A percentile compares a stretch with the other conserved stretches of the same genome.
Conservation (phyloP, 2,888 invertebrate species). For the Plagodis pulveraria region DNA sequence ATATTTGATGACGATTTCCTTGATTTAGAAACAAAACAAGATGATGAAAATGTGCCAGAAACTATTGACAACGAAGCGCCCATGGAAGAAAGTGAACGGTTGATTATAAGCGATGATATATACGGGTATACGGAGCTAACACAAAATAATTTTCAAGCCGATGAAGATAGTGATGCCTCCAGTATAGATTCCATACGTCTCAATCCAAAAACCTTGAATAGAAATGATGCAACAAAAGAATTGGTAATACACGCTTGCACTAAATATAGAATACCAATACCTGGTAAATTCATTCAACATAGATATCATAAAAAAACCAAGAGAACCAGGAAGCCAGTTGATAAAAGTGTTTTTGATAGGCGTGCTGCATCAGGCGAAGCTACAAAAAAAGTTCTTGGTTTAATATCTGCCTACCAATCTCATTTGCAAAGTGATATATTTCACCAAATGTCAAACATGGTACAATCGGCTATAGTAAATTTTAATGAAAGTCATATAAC, state of each 20-base stretch:
- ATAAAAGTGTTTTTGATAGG: too few relatives aligned
- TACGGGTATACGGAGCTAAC: not conserved
- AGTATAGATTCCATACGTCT: conserved; percentile 38
- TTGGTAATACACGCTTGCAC: conserved; percentile 60
- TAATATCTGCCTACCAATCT: conserved; percentile 10
- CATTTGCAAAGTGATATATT: conserved; percentile 14
- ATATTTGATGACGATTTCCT: conserved; percentile 69
- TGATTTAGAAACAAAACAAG: conserved; percentile 41
- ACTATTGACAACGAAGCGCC: not conserved
- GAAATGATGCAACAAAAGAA: conserved; percentile 59
- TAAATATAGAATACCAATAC: conserved; percentile 61
- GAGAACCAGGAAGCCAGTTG: too few relatives aligned
- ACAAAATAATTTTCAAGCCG: conserved; percentile 3
- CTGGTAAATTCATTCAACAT: conserved; percentile 47
- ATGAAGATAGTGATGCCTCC: conserved; percentile 12
- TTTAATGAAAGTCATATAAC: conserved; percentile 10
- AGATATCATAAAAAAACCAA: too few relatives aligned
- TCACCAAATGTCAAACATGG: conserved; percentile 16
- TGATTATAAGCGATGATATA: not conserved
- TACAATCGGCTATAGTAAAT: conserved; percentile 19
- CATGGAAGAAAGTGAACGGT: not conserved
- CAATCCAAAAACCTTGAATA: conserved; percentile 60
- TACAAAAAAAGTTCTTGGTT: conserved; percentile 2
- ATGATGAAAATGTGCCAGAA: conserved; percentile 13
- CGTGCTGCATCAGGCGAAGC: not conserved